Evolutionary conservation across 2,888 invertebrate species (phyloP), one percentile per base, ranked within the genome.

Genomic region (Rhodophaea formosa): DNA sequence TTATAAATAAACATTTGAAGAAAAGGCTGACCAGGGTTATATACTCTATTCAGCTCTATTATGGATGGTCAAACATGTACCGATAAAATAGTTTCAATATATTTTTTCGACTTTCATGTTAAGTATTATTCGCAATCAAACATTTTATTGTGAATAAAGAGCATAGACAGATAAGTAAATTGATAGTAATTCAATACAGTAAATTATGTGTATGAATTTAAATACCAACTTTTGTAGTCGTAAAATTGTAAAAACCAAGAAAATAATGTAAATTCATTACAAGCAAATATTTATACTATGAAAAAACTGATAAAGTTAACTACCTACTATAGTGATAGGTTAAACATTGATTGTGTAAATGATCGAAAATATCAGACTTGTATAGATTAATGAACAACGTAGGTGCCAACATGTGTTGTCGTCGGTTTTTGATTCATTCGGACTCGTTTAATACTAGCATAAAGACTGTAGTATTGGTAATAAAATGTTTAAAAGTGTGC

Each of bases 391-490:
- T 69, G 56, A 64, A 65, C 70, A 74, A 68, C 77, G 79, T 84
- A 81, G n/a, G n/a, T n/a, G n/a, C 80, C 74, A 80, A 80, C 58
- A 61, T 74, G 63, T 70, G 74, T 79, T 76, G 62, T 74, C 72
- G 74, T 75, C 69, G 77, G 75, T 84, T 81, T 23, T 80, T 77
- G 67, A 82, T 72, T 77, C 69, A 79, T 74, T 67, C 68, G 73
- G 76, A 81, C 75, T 77, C 71, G 77, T 83, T 84, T 77, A 70
- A 72, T 78, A 78, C 66, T 80, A 82, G 80, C 65, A 67, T 81
- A 81, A 82, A 80, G 74, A 82, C 75, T 79, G 87, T 89, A 89
- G 89, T 77, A 77, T 88, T 87, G 75, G 71, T 84, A 88, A 88
- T 88, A 88, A 88, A 88, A 82, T 58, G 68, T 75, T 77, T 70